phyloP scores from a whole-genome alignment of 2,797 vertebrate species.

The Champsocephalus gunnari region DNA sequence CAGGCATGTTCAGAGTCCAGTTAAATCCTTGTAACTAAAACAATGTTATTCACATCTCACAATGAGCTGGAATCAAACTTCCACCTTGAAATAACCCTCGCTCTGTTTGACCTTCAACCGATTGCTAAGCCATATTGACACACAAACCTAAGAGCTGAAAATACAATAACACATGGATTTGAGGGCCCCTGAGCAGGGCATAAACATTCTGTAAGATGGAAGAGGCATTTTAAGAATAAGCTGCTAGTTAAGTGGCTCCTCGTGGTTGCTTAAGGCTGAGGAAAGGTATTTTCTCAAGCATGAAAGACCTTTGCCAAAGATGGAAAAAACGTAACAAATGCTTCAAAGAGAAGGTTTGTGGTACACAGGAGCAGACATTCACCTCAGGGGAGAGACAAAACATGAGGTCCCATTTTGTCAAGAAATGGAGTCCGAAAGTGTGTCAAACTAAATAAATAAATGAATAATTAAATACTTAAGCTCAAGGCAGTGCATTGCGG shows the following conservation, averaged over 20 bases:
- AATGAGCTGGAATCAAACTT: background rate
- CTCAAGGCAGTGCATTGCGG: background rate
- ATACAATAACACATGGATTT: conserved; percentile 10
- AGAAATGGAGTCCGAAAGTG: background rate
- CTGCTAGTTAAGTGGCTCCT: conserved; percentile 2
- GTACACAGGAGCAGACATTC: background rate
- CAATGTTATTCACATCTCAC: conserved; percentile 5
- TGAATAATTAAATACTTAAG: background rate
- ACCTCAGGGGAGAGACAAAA: conserved; percentile 16
- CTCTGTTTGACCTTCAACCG: conserved; percentile 2
- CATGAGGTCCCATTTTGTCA: background rate
- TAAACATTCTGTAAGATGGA: conserved; percentile 4
- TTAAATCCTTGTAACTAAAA: conserved; percentile 11
- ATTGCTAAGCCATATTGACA: background rate
- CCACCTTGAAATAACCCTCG: conserved; percentile 4
- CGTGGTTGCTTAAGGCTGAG: conserved; percentile 13
- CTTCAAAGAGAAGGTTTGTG: background rate
- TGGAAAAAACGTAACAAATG: conserved; percentile 13
- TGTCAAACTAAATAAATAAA: background rate
- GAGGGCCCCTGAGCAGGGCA: background rate
- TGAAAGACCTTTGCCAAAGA: conserved; percentile 1
- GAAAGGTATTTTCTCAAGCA: conserved; percentile 1
- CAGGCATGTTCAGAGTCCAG: conserved; percentile 1
- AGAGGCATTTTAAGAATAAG: background rate
- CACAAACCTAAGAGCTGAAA: conserved; percentile 24